Evolutionary conservation across 2,113 vertebrate species (phyloP), one percentile per base, ranked within the genome.

Genomic region (Cochlearius cochlearius): DNA sequence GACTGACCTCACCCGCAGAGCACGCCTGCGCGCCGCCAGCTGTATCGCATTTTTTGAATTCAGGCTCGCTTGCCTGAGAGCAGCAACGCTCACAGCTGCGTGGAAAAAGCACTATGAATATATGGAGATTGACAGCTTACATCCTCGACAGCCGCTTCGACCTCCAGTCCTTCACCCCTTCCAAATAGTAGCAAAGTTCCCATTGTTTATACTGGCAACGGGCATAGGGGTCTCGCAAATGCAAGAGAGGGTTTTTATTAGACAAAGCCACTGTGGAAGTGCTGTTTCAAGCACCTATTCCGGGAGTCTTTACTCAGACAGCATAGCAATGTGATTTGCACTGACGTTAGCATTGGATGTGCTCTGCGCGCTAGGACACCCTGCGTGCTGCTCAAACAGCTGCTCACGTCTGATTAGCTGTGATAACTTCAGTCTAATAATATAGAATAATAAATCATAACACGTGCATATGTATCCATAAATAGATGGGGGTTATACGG

Each of bases 21-120:
- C 80, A 43, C 0, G 64, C 6, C 34, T 67, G 82, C 58, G 60
- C 3, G 2, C 47, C 2, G 7, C 39, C 0, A 0, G 67, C 81
- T 90, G 15, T 39, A 34, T 72, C 3, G 0, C 69, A 41, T 91
- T 91, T 50, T 79, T 45, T 21, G n/a, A 47, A 49, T 41, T 79
- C 91, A 82, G 77, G 36, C 72, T 83, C 18, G 0, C 47, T 47
- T 41, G 45, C 29, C 64, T 41, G 75, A n/a, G n/a, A 41, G 67
- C 25, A 36, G 90, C 76, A 89, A 38, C 1, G 0, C 80, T 82
- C 91, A 68, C 97, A 97, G 96, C 94, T 95, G 97, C 0, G 0
- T 77, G 96, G 95, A 97, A 96, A 96, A 92, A 89, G 66, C 0
- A 3, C 86, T 52, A 83, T 87, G 79, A 96, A 94, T 94, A 52